These are phyloP conservation scores for Tangara arthus DNA, from an alignment of 2,797 vertebrate species.

Conservation along the genomic window DNA sequence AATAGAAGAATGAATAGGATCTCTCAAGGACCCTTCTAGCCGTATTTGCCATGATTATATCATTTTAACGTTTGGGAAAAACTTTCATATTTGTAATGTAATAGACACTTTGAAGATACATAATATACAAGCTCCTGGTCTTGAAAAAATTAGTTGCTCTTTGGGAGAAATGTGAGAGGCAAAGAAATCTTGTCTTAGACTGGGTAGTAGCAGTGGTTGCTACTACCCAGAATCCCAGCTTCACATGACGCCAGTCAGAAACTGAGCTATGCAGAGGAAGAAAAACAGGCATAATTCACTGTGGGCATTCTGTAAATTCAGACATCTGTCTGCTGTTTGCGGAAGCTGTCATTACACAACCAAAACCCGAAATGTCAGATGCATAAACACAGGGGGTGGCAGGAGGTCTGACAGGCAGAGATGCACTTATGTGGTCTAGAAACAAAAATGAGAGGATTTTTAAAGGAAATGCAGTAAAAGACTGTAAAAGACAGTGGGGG, in stretches of 20 bases:
- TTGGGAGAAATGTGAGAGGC: not conserved
- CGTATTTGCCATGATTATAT: not conserved
- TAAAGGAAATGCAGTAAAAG: not conserved
- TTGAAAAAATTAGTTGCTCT: not conserved
- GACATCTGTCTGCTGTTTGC: not conserved
- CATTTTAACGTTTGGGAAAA: not conserved
- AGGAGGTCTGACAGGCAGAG: not conserved
- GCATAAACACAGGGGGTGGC: not conserved
- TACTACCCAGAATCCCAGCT: not conserved
- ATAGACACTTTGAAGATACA: fast-evolving
- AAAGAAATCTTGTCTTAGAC: not conserved
- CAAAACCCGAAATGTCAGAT: not conserved
- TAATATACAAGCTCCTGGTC: not conserved
- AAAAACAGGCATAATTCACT: not conserved
- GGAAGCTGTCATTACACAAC: not conserved
- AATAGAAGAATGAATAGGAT: not conserved
- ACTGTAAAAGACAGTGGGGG: not conserved
- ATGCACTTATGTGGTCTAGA: not conserved
- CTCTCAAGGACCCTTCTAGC: not conserved
- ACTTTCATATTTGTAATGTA: not conserved
- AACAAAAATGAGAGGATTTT: not conserved
- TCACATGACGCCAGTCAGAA: not conserved
- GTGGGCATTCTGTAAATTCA: not conserved
- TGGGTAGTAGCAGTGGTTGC: not conserved
- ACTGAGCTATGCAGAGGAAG: not conserved